phyloP scores from a whole-genome alignment of 2,113 vertebrate genomes.

The Barnardius zonarius region DNA sequence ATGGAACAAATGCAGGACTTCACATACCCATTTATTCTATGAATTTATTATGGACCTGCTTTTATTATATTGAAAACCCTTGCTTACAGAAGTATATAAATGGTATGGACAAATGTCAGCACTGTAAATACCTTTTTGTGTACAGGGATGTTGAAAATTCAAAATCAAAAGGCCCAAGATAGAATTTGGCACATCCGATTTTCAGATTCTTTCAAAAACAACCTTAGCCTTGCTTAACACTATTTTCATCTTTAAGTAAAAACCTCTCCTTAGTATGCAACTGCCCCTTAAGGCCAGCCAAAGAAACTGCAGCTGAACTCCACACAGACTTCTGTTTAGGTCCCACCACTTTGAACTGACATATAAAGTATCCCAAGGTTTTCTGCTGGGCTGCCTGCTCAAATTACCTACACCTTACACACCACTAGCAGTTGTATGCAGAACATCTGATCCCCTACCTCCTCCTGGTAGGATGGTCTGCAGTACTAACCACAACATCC shows the following conservation, averaged over 20 bases:
- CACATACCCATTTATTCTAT: neutral
- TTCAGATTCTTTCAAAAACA: neutral
- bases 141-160: neutral
- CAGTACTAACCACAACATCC: neutral
- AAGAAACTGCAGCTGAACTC: neutral
- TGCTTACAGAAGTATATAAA: neutral
- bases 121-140: neutral
- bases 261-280: neutral
- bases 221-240: neutral
- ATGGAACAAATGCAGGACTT: neutral
- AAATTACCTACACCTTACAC: rapidly evolving
- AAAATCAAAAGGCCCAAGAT: neutral
- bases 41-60: neutral
- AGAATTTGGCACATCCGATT: neutral
- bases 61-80: neutral
- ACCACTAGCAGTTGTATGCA: rapidly evolving
- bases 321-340: neutral
- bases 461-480: neutral
- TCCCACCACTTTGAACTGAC: neutral
- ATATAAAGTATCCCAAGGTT: neutral
- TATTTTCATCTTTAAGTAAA: neutral
- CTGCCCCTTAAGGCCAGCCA: neutral
- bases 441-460: neutral
- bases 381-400: neutral
- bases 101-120: neutral